Evolutionary conservation across 37 sponge, comb jelly and placozoan species (phyloP), one percentile per base, ranked within the genome.

Genomic region (Crambe crambe): DNA sequence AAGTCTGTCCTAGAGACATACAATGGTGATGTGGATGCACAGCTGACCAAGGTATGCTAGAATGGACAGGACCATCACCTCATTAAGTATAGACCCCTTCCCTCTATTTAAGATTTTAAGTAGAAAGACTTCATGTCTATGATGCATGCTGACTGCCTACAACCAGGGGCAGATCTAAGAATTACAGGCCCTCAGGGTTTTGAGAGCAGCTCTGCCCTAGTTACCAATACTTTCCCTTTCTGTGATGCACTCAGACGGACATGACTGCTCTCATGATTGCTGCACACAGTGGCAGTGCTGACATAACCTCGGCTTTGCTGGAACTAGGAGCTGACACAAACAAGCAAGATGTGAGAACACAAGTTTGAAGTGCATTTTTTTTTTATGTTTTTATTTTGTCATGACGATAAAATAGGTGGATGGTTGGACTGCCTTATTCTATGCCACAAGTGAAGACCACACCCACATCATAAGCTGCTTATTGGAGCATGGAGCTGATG

Each of bases 331-430:
- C 66, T 31, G 34, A 65, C 25, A 34, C 30, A 31, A 9, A 65
- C 66, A 30, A 65, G 35, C 15, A 34, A 30, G 66, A 65, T 65
- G 66, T 65, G 66, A 65, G 66, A 31, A 65, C 61, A 60, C 17
- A 60, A 5, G 6, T 9, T 60, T n/a, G n/a, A 60, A 9, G 17
- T 26, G 18, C 3, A 9, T 65, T 17, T 30, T 17, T 65, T 30
- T 2, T 65, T 9, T 26, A 58, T 58, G 59, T 3, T 12, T 58
- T 58, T 18, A 12, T 4, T 4, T 3, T 26, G 20, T 18, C 3
- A 58, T 58, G 59, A 58, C 21, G 21, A 51, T 51, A 15, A n/a
- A 17, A 65, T 30, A 65, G 66, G 66, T 34, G 15, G 31, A 30
- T 65, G 66, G 66, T 32, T 65, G 66, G 66, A 65, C 35, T 65